Base-by-base conservation (phyloP, 2,797 vertebrate species). In the Bryconaethiops microstoma region DNA sequence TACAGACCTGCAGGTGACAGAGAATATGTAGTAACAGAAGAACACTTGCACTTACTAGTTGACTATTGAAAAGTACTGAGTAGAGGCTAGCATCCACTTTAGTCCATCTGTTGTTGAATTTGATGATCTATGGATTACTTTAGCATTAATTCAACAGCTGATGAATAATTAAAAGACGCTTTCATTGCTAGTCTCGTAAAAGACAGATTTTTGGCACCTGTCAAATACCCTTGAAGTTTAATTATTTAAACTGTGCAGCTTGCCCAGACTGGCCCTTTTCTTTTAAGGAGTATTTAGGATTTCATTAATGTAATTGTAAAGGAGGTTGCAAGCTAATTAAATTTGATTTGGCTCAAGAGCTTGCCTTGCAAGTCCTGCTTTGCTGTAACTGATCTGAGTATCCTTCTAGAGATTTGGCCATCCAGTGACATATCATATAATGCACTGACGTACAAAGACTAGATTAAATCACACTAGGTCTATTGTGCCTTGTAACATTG, bases 201-300 rank as follows among this genome's bases (percentile, higher is more conserved):
- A 80, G 74, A 76, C 45, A 54, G 76, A 21, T 65, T 54, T 77
- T 83, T 86, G 80, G 65, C 78, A 73, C 76, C 62, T 48, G 77
- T 82, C n/a, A 39, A 65, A 80, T 74, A 70, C 69, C 71, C 64
- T 52, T 69, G 52, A 57, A 60, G 71, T 42, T 81, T 65, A 84
- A 80, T 84, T 84, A 81, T 83, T 81, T 73, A 86, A 82, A 82
- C 50, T 39, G n/a, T 63, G n/a, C 67, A 48, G 39, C 63, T 57
- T 83, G 67, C 69, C 74, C 65, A 70, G 71, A 50, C 77, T 21
- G 35, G 23, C 57, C 55, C 62, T 72, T 75, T 82, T 85, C 67
- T 39, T 39, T 85, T 65, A 64, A 62, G 59, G 23, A 25, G 48
- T 69, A 55, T 77, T 78, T 55, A 55, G 62, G 74, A 85, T 79